phyloP scores from a whole-genome alignment of 2,888 invertebrate genomes.

The Amphipoea oculea region DNA sequence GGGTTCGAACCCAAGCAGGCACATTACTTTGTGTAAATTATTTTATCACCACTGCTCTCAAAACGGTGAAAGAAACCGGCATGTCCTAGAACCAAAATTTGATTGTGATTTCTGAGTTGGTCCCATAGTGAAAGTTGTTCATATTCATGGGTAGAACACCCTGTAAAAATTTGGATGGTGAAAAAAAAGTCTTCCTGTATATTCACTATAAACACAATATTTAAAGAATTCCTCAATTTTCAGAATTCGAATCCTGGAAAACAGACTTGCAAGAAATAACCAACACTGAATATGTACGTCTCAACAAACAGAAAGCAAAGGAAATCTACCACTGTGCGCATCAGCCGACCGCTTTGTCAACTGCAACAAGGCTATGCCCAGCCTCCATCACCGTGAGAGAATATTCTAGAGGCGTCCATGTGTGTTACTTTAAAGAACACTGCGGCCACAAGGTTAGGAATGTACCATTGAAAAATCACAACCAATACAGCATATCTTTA shows the following conservation, averaged over 20 bases:
- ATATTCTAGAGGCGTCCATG: conserved; percentile 76
- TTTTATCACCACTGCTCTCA: too few species aligned
- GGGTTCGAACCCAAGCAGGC: too few species aligned
- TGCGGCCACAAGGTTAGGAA: conserved; percentile 66
- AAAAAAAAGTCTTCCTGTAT: too few species aligned
- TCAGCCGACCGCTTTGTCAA: conserved; percentile 30
- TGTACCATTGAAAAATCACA: conserved; percentile 63
- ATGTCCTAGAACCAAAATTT: too few species aligned
- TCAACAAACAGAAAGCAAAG: conserved; percentile 67
- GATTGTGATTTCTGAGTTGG: too few species aligned
- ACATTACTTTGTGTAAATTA: too few species aligned
- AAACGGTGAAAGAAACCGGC: too few species aligned
- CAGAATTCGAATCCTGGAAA: conserved; percentile 82
- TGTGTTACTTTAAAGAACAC: conserved; percentile 77
- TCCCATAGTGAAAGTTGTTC: too few species aligned
- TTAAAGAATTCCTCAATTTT: conserved; percentile 54
- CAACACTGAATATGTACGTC: conserved; percentile 64
- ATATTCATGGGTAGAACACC: too few species aligned
- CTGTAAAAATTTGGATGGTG: too few species aligned
- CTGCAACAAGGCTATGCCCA: conserved; percentile 73
- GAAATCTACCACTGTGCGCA: conserved; percentile 76
- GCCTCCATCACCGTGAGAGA: conserved; percentile 73
- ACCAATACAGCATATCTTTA: conserved; percentile 70
- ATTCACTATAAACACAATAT: too few species aligned
- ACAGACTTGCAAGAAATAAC: conserved; percentile 71